A percentile compares a stretch with the other conserved stretches of the same genome.
phyloP scores from a whole-genome alignment of 2,113 vertebrate genomes.

The Ammodytes dubius region DNA sequence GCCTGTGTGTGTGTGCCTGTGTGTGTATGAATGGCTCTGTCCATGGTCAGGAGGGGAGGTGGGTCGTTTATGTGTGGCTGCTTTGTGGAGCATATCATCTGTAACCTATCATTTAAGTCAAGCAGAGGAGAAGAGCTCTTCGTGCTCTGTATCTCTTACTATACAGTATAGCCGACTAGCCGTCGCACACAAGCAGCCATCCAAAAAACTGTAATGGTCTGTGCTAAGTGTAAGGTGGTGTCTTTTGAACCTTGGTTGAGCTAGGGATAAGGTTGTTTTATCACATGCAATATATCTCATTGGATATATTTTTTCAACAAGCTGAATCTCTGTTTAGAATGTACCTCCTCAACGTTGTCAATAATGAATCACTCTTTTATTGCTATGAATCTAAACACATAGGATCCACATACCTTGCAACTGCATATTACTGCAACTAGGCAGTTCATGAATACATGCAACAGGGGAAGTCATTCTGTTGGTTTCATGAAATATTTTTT shows the following conservation, averaged over 20 bases:
- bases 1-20: slow-evolving; percentile 16
- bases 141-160: not conserved
- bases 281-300: not conserved
- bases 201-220: not conserved
- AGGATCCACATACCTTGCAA: not conserved
- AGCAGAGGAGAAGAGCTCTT: slow-evolving; percentile 38
- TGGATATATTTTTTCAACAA: not conserved
- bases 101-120: slow-evolving; percentile 64
- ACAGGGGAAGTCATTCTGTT: not conserved
- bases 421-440: not conserved
- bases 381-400: not conserved
- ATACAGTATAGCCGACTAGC: not conserved
- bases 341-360: too few species aligned
- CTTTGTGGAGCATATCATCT: slow-evolving; percentile 63
- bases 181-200: slow-evolving; percentile 6
- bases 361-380: not conserved
- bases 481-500: not conserved
- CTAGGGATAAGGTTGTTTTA: not conserved
- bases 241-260: not conserved
- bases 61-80: slow-evolving; percentile 32
- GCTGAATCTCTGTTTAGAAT: not conserved
- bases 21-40: slow-evolving; percentile 29
- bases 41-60: slow-evolving; percentile 16
- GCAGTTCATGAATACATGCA: not conserved
- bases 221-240: not conserved